These are phyloP conservation scores for Caenorhabditis sp. DNA, from an alignment of 2,888 invertebrate genomes.

Conservation along the genomic window DNA sequence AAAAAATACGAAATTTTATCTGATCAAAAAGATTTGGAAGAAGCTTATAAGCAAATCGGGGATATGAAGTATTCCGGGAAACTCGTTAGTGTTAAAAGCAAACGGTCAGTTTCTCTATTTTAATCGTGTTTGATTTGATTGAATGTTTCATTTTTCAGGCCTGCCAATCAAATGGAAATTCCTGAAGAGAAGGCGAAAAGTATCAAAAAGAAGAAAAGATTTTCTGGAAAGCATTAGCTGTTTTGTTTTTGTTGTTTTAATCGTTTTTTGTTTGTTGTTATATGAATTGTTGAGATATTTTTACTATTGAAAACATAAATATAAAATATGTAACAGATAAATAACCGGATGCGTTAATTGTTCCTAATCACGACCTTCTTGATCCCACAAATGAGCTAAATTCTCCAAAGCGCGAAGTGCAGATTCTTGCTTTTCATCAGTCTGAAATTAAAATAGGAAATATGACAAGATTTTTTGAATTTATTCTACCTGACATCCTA, in stretches of 20 bases:
- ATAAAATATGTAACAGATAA: background rate
- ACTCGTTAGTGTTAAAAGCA: conserved; percentile 52
- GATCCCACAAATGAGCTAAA: conserved; percentile 27
- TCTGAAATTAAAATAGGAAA: conserved; percentile 13
- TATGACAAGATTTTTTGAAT: background rate
- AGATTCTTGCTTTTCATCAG: conserved; percentile 29
- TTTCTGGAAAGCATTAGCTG: conserved; percentile 16
- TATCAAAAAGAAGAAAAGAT: conserved; percentile 24
- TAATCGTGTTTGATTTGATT: background rate
- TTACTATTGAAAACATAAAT: background rate
- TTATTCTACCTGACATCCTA: conserved; percentile 31
- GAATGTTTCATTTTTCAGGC: conserved; percentile 12
- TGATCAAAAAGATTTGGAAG: conserved; percentile 48
- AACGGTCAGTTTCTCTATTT: conserved; percentile 33
- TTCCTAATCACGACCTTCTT: conserved; percentile 17
- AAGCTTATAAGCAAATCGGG: conserved; percentile 29
- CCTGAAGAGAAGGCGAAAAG: conserved; percentile 24
- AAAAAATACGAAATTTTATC: conserved; percentile 54
- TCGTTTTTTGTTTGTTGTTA: conserved; percentile 8
- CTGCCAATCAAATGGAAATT: conserved; percentile 27
- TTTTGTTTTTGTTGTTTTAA: conserved; percentile 4
- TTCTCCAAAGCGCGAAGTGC: conserved; percentile 30
- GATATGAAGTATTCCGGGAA: conserved; percentile 43
- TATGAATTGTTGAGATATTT: background rate
- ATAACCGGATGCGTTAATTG: background rate